Conservation (phyloP, 1,140 invertebrate species). For the Drosophila kanapiae region DNA sequence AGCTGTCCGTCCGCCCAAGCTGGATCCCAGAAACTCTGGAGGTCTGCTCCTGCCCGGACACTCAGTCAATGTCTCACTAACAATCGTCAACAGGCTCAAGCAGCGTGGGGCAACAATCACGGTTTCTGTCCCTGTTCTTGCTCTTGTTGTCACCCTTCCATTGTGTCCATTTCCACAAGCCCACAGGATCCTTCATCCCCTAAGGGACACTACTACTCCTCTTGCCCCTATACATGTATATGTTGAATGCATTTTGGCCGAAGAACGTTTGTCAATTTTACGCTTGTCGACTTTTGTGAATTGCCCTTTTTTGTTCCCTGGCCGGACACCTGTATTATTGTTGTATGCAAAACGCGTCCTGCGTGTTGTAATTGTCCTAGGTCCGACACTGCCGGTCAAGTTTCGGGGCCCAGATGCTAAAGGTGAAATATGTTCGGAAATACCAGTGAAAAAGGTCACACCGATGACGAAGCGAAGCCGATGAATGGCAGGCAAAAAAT, state of each 20-base stretch:
- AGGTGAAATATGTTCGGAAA: constrained; percentile 27
- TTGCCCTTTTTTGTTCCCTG: constrained; percentile 56
- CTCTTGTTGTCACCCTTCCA: constrained; percentile 39
- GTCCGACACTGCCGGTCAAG: constrained; percentile 17
- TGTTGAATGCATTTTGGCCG: constrained; percentile 59
- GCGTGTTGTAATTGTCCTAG: constrained; percentile 31
- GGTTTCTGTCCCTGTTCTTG: constrained; percentile 32
- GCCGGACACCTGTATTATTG: constrained; percentile 35
- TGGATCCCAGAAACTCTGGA: constrained; percentile 4
- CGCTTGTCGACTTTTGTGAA: constrained; percentile 75
- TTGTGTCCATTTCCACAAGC: constrained; percentile 1
- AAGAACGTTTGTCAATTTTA: constrained; percentile 81
- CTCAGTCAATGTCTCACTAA: constrained; percentile 82
- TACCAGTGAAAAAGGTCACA: constrained; percentile 26
- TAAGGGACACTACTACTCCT: neutral
- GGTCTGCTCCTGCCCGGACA: constrained; percentile 40
- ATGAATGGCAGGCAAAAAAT: neutral
- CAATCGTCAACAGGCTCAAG: constrained; percentile 82
- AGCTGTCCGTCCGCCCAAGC: constrained; percentile 53
- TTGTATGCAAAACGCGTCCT: constrained; percentile 39
- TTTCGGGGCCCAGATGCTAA: constrained; percentile 1
- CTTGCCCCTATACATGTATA: constrained; percentile 4
- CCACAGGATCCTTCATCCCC: constrained; percentile 10
- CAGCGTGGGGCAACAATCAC: constrained; percentile 66
- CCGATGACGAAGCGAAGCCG: constrained; percentile 12